phyloP scores from a whole-genome alignment of 2,797 vertebrate genomes.

The Rhinichthys osculus region DNA sequence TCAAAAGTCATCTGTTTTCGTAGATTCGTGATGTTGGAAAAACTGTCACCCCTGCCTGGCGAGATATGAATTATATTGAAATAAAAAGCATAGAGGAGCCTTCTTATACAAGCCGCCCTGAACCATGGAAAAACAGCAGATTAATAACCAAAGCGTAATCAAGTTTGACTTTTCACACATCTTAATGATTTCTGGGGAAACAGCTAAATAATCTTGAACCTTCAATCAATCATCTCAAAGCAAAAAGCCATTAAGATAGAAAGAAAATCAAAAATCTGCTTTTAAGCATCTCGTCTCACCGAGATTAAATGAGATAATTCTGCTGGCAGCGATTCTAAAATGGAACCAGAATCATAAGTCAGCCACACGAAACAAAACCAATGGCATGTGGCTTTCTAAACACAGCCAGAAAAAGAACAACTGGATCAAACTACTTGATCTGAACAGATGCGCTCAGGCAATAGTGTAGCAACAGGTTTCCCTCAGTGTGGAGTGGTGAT shows the following conservation, averaged over 20 bases:
- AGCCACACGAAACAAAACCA: constrained; percentile 15
- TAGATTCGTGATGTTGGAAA: constrained; percentile 39
- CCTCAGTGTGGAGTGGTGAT: constrained; percentile 68
- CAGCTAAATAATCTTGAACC: background rate
- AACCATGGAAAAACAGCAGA: background rate
- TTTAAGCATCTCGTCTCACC: background rate
- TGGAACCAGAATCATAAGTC: constrained; percentile 24
- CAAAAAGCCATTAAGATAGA: constrained; percentile 6
- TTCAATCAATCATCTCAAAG: background rate
- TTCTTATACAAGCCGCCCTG: background rate
- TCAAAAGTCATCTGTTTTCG: constrained; percentile 5
- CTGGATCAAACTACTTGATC: background rate
- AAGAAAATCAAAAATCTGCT: background rate
- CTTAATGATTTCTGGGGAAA: background rate
- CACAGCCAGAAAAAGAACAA: constrained; percentile 8
- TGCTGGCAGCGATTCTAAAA: background rate
- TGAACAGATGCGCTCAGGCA: background rate
- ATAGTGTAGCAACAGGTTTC: constrained; percentile 26
- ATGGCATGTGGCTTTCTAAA: constrained; percentile 26
- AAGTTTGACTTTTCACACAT: constrained; percentile 14
- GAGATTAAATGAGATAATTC: constrained; percentile 15
- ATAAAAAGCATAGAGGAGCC: background rate
- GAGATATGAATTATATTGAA: constrained; percentile 4
- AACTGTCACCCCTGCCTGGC: background rate
- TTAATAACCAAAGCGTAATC: background rate